phyloP scores from a whole-genome alignment of 2,888 invertebrate species.

The Eledona agricola region DNA sequence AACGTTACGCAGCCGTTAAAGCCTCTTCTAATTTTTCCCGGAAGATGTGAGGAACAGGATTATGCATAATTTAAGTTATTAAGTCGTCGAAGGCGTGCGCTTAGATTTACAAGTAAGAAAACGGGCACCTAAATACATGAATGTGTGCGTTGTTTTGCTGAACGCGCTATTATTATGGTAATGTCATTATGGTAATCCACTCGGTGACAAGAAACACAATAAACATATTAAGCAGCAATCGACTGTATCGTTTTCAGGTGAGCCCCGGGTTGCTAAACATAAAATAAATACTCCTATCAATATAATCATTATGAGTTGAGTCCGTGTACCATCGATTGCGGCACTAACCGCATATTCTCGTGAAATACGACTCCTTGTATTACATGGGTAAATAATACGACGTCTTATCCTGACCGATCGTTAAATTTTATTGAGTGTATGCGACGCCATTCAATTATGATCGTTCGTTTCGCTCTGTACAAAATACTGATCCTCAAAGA shows the following conservation, averaged over 20 bases:
- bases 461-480: too few species aligned
- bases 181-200: constrained; percentile 31
- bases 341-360: constrained; percentile 9
- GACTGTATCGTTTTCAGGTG: constrained; percentile 9
- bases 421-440: too few species aligned
- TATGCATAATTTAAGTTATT: constrained; percentile 3
- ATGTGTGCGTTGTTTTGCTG: constrained; percentile 16
- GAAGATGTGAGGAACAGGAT: constrained; percentile 1
- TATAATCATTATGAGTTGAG: constrained; percentile 17
- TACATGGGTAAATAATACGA: constrained; percentile 19
- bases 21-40: neutral
- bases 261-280: constrained; percentile 11
- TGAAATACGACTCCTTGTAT: constrained; percentile 21
- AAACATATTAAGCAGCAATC: constrained; percentile 25
- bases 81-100: constrained; percentile 14
- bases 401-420: neutral
- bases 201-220: constrained; percentile 23
- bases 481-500: too few species aligned
- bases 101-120: constrained; percentile 4
- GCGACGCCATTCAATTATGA: too few species aligned
- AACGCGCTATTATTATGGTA: constrained; percentile 28
- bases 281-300: constrained; percentile 19
- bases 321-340: constrained; percentile 10
- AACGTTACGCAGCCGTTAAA: neutral
- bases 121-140: constrained; percentile 20